Base-by-base conservation (phyloP, 2,797 vertebrate species). In the Jordanella pulchra region DNA sequence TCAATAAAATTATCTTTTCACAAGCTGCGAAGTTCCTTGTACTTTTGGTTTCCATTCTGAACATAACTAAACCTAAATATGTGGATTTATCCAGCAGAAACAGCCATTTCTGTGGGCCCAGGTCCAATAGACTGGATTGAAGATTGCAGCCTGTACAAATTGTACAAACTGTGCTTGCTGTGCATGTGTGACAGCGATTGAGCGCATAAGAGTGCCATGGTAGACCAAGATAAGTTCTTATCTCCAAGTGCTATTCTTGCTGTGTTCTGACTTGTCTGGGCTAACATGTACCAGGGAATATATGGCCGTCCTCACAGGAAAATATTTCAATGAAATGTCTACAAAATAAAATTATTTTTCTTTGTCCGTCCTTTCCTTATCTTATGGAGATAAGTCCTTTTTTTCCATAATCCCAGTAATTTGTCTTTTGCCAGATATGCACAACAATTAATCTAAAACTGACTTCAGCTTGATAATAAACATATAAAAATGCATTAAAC, bases 151-250 rank as follows among this genome's bases (percentile, higher is more conserved):
- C 39, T 58, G 70, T 64, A 82, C 66, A 78, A 15, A 63, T 0
- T 65, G 75, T 78, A 76, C 65, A 75, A 73, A 72, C 2, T 35
- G 72, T 65, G 11, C 51, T 58, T 70, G 65, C 55, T 32, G 48
- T 48, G 61, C 9, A 27, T 80, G 77, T 71, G 47, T 44, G 42
- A 67, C 27, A 25, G 73, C 0, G 75, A 87, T 81, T 87, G 67
- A 82, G 73, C 2, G 2, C 67, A 61, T 60, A 55, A 56, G 30
- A 63, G 58, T 14, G 75, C 67, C 55, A 67, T 84, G 86, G 74
- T 55, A 66, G 48, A 67, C 68, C 0, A 25, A 88, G 88, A 89
- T 91, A 83, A 87, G 72, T 77, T 74, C 79, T 85, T 91, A 91
- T 91, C 86, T 86, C 65, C 2, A 14, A 76, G 53, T 69, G 51